Evolutionary conservation across 2,888 invertebrate species (phyloP).

Genomic region (Serrognathus titanus): DNA sequence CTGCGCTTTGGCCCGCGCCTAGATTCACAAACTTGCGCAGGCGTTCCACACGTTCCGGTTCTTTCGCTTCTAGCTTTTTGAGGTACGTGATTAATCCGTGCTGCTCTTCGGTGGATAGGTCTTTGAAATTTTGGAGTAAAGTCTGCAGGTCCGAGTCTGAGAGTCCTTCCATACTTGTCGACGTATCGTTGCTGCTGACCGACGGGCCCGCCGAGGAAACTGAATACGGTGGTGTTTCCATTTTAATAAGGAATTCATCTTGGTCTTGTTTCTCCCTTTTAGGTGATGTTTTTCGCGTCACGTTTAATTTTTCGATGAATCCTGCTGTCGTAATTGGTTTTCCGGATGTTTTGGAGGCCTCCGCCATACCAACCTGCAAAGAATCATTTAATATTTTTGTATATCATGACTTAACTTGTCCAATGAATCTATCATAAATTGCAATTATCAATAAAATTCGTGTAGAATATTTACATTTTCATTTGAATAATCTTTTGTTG

Average conservation of each 20-base stretch:
- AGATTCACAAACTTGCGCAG: slow-evolving; percentile 73
- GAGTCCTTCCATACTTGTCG: slow-evolving; percentile 62
- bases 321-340: slow-evolving; percentile 54
- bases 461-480: no score
- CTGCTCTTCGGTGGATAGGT: slow-evolving; percentile 76
- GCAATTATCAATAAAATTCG: no score
- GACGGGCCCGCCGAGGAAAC: slow-evolving; percentile 14
- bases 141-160: slow-evolving; percentile 79
- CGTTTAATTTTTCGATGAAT: slow-evolving; percentile 46
- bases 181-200: slow-evolving; percentile 15
- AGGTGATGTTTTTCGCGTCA: slow-evolving; percentile 2
- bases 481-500: no score
- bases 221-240: slow-evolving; percentile 6
- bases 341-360: slow-evolving; percentile 54
- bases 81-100: slow-evolving; percentile 77
- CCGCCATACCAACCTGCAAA: slow-evolving; percentile 60
- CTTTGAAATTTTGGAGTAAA: slow-evolving; percentile 75
- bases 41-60: slow-evolving; percentile 74
- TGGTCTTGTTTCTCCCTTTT: slow-evolving; percentile 10
- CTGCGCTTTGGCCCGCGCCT: slow-evolving; percentile 34
- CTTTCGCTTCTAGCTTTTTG: slow-evolving; percentile 74
- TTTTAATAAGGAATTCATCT: background rate
- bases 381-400: no score
- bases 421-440: no score
- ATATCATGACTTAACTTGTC: background rate